phyloP scores from a whole-genome alignment of 53 echinoderm and acorn worm species.

The Stichopus horrens region DNA sequence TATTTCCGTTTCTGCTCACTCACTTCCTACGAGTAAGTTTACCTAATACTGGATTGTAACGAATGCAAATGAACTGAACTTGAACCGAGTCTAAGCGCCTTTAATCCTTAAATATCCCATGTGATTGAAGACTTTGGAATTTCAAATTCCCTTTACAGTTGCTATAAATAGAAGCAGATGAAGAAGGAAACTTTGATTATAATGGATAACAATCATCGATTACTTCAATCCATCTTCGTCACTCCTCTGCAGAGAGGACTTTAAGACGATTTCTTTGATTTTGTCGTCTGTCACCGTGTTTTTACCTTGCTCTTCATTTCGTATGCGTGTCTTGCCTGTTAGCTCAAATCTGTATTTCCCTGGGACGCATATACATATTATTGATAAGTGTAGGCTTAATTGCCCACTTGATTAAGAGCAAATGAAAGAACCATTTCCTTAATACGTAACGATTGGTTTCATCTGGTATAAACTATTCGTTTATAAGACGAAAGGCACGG shows the following conservation, averaged over 20 bases:
- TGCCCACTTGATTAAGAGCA: slow-evolving; percentile 13
- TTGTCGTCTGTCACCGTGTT: no score
- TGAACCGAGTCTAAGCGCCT: neutral
- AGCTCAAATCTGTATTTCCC: no score
- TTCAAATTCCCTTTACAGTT: neutral
- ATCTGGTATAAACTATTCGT: neutral
- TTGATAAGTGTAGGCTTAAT: neutral
- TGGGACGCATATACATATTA: no score
- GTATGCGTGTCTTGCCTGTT: no score
- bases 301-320: no score
- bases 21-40: no score
- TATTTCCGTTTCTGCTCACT: no score
- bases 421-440: slow-evolving; percentile 33
- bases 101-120: neutral
- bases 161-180: neutral
- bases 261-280: no score
- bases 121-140: neutral
- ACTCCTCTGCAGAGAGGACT: neutral
- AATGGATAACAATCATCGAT: neutral
- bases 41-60: neutral
- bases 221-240: neutral
- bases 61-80: neutral
- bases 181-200: neutral
- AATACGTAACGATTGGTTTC: slow-evolving; percentile 24
- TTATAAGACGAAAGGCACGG: neutral